These are phyloP conservation scores for Conistra vaccinii DNA, from an alignment of 2,888 invertebrate species.

Conservation along the genomic window DNA sequence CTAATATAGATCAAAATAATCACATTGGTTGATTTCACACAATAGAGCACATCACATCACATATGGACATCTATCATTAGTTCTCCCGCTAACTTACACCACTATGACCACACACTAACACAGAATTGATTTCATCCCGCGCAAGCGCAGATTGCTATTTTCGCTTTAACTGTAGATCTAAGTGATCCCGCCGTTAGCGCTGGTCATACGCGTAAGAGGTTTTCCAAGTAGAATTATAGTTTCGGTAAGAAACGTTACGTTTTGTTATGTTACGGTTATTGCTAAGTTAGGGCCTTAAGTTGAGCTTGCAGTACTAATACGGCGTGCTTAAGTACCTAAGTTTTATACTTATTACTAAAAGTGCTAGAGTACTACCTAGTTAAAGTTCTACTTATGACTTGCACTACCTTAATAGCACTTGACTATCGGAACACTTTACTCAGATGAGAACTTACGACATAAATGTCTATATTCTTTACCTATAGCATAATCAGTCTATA, in stretches of 20 bases:
- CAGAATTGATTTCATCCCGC: conserved; percentile 74
- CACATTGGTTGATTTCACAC: conserved; percentile 5
- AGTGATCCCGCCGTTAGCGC: conserved; percentile 56
- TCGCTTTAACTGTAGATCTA: conserved; percentile 72
- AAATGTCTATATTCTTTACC: too few relatives aligned
- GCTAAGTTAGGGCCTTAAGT: conserved; percentile 1
- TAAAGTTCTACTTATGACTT: conserved; percentile 5
- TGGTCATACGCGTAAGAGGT: conserved; percentile 51
- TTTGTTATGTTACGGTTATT: conserved; percentile 19
- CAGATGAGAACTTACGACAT: too few relatives aligned
- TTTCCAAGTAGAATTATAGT: conserved; percentile 55
- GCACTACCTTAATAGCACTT: neutral
- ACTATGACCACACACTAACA: conserved; percentile 58
- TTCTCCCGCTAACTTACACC: conserved; percentile 33
- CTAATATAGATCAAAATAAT: neutral
- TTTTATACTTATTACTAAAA: conserved; percentile 12
- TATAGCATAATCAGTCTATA: too few relatives aligned
- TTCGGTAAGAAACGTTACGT: conserved; percentile 29
- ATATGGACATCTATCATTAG: neutral
- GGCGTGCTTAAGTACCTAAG: conserved; percentile 6
- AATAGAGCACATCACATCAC: conserved; percentile 8
- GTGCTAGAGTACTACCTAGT: neutral
- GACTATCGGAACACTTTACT: neutral
- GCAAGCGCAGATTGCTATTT: conserved; percentile 71
- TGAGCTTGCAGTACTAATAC: conserved; percentile 9